Evolutionary conservation across 2,797 vertebrate species (phyloP).

Genomic region (Sebastes trivittatus): DNA sequence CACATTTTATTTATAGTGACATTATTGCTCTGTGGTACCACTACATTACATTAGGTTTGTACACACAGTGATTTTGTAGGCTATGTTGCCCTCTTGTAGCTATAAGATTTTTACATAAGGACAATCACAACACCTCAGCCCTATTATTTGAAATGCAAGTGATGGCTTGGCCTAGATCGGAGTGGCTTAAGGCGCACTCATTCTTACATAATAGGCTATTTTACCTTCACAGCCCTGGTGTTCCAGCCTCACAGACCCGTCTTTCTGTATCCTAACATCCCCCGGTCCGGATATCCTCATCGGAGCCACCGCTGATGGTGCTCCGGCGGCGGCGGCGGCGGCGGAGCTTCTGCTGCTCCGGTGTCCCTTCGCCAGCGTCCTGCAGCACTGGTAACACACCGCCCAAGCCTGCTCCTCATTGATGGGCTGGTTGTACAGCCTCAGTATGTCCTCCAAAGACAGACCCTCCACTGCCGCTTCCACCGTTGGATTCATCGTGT

Average conservation of each 20-base stretch:
- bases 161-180: conserved; percentile 34
- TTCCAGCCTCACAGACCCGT: conserved; percentile 84
- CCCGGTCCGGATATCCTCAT: conserved; percentile 73
- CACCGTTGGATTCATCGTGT: conserved; percentile 61
- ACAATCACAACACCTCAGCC: conserved; percentile 2
- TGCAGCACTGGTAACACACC: conserved; percentile 94
- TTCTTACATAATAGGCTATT: conserved; percentile 1
- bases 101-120: neutral
- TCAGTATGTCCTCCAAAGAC: conserved; percentile 89
- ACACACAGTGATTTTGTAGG: neutral
- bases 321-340: conserved; percentile 1
- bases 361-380: conserved; percentile 71
- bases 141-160: conserved; percentile 9
- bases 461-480: conserved; percentile 79
- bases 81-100: neutral
- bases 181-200: neutral
- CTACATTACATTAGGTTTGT: neutral
- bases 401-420: conserved; percentile 99
- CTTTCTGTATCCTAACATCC: conserved; percentile 86
- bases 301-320: conserved; percentile 20
- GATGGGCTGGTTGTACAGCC: conserved; percentile 93
- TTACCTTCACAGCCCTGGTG: conserved; percentile 72
- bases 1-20: neutral
- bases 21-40: neutral
- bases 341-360: conserved; percentile 50